Conservation (phyloP, 2,888 invertebrate species). For the Stomorhina lunata region DNA sequence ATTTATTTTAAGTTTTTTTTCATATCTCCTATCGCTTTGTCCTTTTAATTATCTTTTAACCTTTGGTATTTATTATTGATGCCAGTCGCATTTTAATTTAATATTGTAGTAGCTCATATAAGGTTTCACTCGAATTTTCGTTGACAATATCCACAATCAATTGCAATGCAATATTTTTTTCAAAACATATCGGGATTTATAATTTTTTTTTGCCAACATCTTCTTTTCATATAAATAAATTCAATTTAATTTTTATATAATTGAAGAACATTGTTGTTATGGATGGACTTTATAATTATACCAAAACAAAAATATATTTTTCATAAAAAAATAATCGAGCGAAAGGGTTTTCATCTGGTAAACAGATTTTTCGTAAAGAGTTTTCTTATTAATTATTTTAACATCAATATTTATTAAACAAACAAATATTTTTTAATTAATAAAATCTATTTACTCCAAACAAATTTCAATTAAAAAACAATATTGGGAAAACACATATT, state of each 20-base stretch:
- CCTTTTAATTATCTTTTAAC: constrained; percentile 1
- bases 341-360: constrained; percentile 14
- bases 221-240: not conserved
- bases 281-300: not conserved
- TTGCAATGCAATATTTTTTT: not conserved
- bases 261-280: not conserved
- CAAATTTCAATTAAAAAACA: constrained; percentile 35
- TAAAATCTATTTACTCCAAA: constrained; percentile 10
- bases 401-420: not conserved
- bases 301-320: not conserved
- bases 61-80: constrained; percentile 18
- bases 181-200: not conserved
- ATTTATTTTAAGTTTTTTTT: not conserved
- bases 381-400: constrained; percentile 3
- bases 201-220: not conserved
- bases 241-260: not conserved
- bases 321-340: not conserved
- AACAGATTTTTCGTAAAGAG: not conserved
- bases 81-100: constrained; percentile 13
- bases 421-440: not conserved
- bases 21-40: not conserved
- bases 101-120: constrained; percentile 8
- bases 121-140: constrained; percentile 9
- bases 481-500: not conserved
- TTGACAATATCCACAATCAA: constrained; percentile 4